Evolutionary conservation across 2,113 vertebrate genomes (phyloP).

Genomic region (Boulengeromyrus knoepffleri): DNA sequence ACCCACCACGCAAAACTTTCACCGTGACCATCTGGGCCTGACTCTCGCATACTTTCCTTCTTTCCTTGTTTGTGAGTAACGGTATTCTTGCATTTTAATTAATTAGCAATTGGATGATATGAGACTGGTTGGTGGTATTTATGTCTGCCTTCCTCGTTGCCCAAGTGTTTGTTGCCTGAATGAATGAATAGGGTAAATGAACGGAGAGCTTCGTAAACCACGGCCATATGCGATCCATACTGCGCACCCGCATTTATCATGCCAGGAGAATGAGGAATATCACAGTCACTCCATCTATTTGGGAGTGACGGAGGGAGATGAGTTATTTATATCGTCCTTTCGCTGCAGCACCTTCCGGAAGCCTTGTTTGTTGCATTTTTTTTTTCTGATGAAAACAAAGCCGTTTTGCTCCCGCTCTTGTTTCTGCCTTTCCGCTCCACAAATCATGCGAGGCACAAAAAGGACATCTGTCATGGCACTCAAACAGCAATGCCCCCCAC

Average conservation of each 20-base stretch:
- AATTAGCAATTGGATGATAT: not conserved
- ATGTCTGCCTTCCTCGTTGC: not conserved
- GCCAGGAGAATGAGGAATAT: not conserved
- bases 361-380: not conserved
- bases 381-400: not conserved
- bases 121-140: not conserved
- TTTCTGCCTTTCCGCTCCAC: not conserved
- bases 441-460: not conserved
- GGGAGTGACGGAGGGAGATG: not conserved
- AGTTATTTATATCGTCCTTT: not conserved
- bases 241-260: not conserved
- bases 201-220: not conserved
- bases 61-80: not conserved
- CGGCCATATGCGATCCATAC: not conserved
- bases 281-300: not conserved
- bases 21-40: not conserved
- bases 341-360: not conserved
- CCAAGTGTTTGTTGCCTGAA: not conserved
- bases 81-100: not conserved
- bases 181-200: not conserved
- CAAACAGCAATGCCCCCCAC: not conserved
- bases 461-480: not conserved
- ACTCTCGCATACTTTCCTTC: not conserved
- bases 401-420: not conserved
- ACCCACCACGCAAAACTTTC: not conserved